These are phyloP conservation scores for Poeciliopsis retropinna DNA, from an alignment of 2,113 vertebrate genomes.

Conservation along the genomic window DNA sequence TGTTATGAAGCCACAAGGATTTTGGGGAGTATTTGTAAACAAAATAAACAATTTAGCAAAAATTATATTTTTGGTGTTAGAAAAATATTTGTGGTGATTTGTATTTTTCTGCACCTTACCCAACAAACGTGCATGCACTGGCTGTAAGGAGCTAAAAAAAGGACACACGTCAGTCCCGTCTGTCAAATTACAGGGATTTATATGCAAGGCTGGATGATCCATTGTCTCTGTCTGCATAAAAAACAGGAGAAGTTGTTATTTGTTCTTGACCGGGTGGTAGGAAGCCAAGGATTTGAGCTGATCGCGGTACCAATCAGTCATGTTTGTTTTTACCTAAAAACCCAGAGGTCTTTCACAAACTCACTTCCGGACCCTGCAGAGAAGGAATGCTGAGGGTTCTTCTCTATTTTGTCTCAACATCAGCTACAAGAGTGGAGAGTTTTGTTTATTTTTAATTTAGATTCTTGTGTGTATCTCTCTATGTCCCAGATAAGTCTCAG, in stretches of 20 bases:
- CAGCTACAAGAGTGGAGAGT: constrained; percentile 10
- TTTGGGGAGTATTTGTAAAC: not conserved
- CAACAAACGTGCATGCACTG: not conserved
- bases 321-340: constrained; percentile 19
- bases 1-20: not conserved
- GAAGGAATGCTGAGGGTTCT: constrained; percentile 63
- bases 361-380: constrained; percentile 33
- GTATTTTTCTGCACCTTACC: not conserved
- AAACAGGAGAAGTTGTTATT: constrained; percentile 40
- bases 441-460: constrained; percentile 63
- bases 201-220: not conserved
- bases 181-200: too few relatives aligned
- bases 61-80: too few relatives aligned
- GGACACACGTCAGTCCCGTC: too few relatives aligned
- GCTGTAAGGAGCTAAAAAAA: not conserved
- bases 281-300: constrained; percentile 18
- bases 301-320: constrained; percentile 8
- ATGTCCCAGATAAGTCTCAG: constrained; percentile 3
- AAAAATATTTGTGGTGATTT: not conserved
- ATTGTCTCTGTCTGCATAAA: constrained; percentile 40
- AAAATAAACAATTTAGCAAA: not conserved
- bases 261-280: constrained; percentile 18
- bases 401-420: constrained; percentile 23
- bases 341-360: not conserved
- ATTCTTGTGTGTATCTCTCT: constrained; percentile 18